Conservation (phyloP, 2,888 invertebrate species). For the Cephus spinipes region DNA sequence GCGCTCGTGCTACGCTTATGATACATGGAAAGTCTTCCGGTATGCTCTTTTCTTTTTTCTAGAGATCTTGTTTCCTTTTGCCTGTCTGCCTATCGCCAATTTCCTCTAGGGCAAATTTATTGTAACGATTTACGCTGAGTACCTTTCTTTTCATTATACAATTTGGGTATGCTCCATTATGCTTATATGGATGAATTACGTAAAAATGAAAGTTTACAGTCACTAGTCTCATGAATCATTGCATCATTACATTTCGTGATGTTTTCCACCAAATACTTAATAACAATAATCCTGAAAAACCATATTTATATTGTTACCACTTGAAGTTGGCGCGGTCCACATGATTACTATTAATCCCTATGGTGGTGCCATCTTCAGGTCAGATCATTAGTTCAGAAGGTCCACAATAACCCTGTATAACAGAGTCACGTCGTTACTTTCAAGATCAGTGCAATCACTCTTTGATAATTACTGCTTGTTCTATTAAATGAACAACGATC, state of each 20-base stretch:
- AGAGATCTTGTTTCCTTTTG: not conserved
- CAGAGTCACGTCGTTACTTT: not conserved
- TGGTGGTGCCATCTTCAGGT: not conserved
- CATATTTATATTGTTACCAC: too few relatives aligned
- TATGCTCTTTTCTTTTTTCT: not conserved
- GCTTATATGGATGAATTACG: slow-evolving; percentile 6
- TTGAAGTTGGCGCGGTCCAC: not conserved
- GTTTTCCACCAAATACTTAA: not conserved
- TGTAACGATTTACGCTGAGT: not conserved
- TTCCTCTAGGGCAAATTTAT: slow-evolving; percentile 1
- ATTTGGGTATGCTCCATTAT: not conserved
- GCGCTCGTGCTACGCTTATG: not conserved
- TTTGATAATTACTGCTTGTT: not conserved
- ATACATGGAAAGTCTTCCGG: slow-evolving; percentile 4
- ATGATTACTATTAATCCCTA: not conserved
- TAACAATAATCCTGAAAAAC: too few relatives aligned
- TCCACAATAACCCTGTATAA: not conserved
- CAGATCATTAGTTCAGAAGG: not conserved
- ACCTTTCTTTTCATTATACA: not conserved
- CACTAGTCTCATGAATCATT: not conserved
- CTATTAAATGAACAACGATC: not conserved
- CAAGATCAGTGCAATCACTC: not conserved
- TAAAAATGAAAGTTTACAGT: slow-evolving; percentile 16
- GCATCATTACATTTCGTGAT: not conserved
- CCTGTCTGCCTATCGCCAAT: not conserved